Evolutionary conservation across 1,140 invertebrate species (phyloP), one percentile per base, ranked within the genome.

Genomic region (Dinoponera quadriceps): DNA sequence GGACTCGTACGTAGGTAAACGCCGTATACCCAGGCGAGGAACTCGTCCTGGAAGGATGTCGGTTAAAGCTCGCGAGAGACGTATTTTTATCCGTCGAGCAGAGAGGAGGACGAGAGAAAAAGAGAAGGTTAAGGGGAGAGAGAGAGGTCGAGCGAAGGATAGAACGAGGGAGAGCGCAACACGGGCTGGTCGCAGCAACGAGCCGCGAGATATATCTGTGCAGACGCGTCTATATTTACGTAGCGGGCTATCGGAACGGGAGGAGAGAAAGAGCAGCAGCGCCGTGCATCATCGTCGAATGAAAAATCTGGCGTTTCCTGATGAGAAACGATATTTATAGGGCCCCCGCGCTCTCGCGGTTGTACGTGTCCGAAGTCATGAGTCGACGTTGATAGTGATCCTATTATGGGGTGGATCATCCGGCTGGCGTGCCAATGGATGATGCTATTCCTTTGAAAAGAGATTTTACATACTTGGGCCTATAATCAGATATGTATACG

Each of bases 311-410:
- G 55, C 59, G 80, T 83, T 88, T 85, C 86, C 80, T 74, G 83
- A 83, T 85, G 86, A 88, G 84, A 85, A 63, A 85, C 71, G 85
- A 88, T 88, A 88, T 88, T 88, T 88, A 87, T 84, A 80, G 81
- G 38, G 68, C 59, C 48, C n/a, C n/a, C 38, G 20, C 55, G 66
- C 66, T 57, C 38, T 44, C 1, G 38, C 33, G 48, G 29, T 29
- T 71, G 51, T 80, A 80, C 75, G 65, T 69, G 75, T 80, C 62
- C 63, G 44, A 69, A 84, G 62, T 83, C 81, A 83, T 80, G 65
- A 80, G 65, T 25, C 51, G 60, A 62, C 71, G 48, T 51, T 74
- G 71, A 83, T 83, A 68, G 54, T 74, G 84, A 85, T 85, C 81
- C 84, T 75, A 73, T 83, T 83, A 85, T 66, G 62, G 38, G 29